Evolutionary conservation across 1,140 invertebrate species (phyloP), one percentile per base, ranked within the genome.

Genomic region (Sweltsa coloradensis): DNA sequence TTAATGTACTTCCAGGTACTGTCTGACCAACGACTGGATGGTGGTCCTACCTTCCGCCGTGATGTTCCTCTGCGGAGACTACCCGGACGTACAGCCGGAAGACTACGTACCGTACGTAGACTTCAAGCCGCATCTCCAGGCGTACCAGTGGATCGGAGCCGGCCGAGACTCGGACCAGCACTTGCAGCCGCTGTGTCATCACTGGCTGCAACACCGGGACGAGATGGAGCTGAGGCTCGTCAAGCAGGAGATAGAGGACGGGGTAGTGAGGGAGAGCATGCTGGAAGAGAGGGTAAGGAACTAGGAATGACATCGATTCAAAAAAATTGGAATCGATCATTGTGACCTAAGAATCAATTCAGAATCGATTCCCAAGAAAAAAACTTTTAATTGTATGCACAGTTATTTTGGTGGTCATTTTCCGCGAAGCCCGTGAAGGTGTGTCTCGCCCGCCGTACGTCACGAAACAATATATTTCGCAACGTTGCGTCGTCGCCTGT

Each of bases 81-180:
- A 82, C 53, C 70, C 79, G 73, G 74, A 73, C 52, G 60, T 83
- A 43, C 75, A 83, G 52, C 85, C 90, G 13, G 81, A 87, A 36
- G 90, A 94, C 54, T 90, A 91, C 69, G 88, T 95, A 3, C 91
- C 92, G 3, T 94, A 90, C 56, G 73, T 97, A 44, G 90, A 95
- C 63, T 92, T 86, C 60, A 92, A 95, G 63, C 78, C 71, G 37
- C 60, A 69, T 49, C 51, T 74, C 47, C 64, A 79, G 59, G 73
- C 80, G 45, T 96, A 92, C 66, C 87, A 92, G 54, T 96, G 92
- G 92, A 96, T 95, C 45, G 92, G 90, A 1, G 87, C 87, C n/a
- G 90, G 91, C 0, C 72, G 91, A 23, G 92, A 96, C 61, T 83
- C 85, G 1, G 91, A 96, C 69, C 74, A 78, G 9, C 74, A 87